phyloP scores from a whole-genome alignment of 2,113 vertebrate genomes.

The Micronisus gabar region DNA sequence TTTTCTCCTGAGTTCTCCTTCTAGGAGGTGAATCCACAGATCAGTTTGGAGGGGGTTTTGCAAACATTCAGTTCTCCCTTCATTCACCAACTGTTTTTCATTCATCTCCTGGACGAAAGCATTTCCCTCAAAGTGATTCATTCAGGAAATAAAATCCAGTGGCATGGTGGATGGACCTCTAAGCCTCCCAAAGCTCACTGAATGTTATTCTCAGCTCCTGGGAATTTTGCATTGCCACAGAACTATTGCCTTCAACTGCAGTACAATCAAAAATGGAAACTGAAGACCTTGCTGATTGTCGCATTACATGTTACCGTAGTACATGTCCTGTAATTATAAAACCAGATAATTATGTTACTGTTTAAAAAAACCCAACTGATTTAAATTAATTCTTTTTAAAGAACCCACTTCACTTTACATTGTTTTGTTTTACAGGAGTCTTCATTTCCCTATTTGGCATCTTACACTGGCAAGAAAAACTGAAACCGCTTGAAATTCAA shows the following conservation, averaged over 20 bases:
- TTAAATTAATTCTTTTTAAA: not conserved
- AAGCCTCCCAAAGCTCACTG: not conserved
- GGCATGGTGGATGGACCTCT: not conserved
- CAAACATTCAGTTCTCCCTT: not conserved
- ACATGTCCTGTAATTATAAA: not conserved
- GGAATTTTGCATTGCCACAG: not conserved
- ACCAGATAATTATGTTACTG: not conserved
- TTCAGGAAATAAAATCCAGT: not conserved
- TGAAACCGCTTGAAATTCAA: slow-evolving; percentile 5
- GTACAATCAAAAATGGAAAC: not conserved
- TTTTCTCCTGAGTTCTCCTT: not conserved
- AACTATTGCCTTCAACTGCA: not conserved
- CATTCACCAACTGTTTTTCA: not conserved
- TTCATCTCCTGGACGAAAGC: not conserved
- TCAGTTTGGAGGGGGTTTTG: not conserved
- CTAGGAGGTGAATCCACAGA: not conserved
- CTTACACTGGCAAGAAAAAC: not conserved
- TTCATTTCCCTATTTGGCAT: not conserved
- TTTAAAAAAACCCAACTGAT: not conserved
- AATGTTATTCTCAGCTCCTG: not conserved
- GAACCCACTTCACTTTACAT: not conserved
- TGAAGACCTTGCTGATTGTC: not conserved
- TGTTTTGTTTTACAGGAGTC: not conserved
- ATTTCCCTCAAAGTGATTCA: not conserved
- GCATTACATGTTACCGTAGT: accelerated